Evolutionary conservation across 2,113 vertebrate species (phyloP), one percentile per base, ranked within the genome.

Genomic region (Lichenostomus cassidix): DNA sequence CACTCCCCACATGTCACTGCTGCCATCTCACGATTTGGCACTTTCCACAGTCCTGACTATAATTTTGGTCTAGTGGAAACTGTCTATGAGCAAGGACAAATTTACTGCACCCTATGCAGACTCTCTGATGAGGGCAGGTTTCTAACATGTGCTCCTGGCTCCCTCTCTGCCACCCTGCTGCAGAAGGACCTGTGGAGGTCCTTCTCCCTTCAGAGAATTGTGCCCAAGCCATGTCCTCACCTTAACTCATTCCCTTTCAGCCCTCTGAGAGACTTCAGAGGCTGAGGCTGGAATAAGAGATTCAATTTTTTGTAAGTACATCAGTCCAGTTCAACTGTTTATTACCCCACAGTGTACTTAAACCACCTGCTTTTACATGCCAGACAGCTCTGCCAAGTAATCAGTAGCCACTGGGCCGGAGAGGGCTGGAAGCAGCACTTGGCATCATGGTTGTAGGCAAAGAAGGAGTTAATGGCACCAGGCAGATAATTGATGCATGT

Each of bases 401-500:
- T 9, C 28, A 37, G 11, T 65, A 39, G 25, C 11, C n/a, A 25
- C n/a, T 27, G 50, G 28, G 24, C n/a, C 37, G 29, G 46, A 76
- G 27, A 82, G 63, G 35, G 56, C 56, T 60, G 75, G 60, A 23
- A 3, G 3, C 16, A 29, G 14, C 15, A 10, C 47, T 84, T 85
- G 33, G 24, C 20, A 10, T 47, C 52, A 8, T 11, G 46, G 41
- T 17, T 0, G 0, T 37, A 22, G 53, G 31, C 11, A 22, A 52
- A 53, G 50, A 16, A 62, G 37, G 5, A 89, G 46, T 15, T 65
- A 65, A 58, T 5, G 20, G 49, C 73, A 77, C 42, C 50, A 52
- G 35, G 37, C 28, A 74, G 55, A 29, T 39, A 60, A 62, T 31
- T 0, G 2, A 29, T 28, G 16, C 9, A 7, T 22, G 42, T 5